A percentile compares a stretch with the other conserved stretches of the same genome.
phyloP scores from a whole-genome alignment of 1,140 invertebrate species.

The Teleogryllus occipitalis region DNA sequence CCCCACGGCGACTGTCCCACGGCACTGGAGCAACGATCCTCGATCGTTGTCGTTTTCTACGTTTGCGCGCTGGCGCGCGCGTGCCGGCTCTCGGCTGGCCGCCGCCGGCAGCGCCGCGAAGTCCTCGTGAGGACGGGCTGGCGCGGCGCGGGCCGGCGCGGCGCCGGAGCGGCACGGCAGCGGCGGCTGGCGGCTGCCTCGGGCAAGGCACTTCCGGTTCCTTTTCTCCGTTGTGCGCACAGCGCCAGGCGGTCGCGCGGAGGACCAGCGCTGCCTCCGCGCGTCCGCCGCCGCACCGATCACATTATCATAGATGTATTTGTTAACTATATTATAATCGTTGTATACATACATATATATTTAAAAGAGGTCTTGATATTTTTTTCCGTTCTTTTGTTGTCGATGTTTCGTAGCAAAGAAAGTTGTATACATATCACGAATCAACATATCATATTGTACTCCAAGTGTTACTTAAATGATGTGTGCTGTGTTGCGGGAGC shows the following conservation, averaged over 20 bases:
- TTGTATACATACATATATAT: background rate
- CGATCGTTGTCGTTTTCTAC: no score
- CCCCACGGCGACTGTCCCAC: no score
- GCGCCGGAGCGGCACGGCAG: no score
- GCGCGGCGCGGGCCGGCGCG: no score
- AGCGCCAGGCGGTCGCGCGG: background rate
- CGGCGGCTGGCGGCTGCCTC: background rate
- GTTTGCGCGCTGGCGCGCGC: no score
- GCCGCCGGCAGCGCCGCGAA: no score
- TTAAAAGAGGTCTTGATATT: background rate
- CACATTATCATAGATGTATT: background rate
- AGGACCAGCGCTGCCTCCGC: background rate
- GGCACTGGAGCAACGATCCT: no score
- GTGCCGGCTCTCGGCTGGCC: no score
- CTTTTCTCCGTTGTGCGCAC: background rate
- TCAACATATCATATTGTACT: conserved; percentile 5
- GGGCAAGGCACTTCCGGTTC: background rate
- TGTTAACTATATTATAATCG: background rate
- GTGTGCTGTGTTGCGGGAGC: background rate
- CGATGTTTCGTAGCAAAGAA: background rate
- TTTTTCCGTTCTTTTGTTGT: background rate
- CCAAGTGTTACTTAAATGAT: background rate
- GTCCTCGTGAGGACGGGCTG: no score
- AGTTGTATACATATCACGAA: background rate
- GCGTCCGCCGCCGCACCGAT: background rate